phyloP scores from a whole-genome alignment of 2,797 vertebrate genomes.

The Phataginus tricuspis region DNA sequence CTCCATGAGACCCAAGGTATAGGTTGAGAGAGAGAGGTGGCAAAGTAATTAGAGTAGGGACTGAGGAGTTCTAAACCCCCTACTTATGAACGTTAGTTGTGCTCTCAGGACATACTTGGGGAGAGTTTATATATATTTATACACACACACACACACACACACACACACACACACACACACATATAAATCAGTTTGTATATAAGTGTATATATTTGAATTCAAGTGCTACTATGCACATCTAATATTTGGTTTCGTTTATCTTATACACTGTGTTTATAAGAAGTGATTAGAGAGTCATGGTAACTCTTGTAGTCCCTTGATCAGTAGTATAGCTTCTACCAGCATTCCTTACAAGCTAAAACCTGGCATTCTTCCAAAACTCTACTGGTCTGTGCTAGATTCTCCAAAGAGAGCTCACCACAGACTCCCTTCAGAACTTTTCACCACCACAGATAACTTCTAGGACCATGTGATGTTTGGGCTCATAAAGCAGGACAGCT shows the following conservation, averaged over 20 bases:
- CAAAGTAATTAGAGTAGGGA: background rate
- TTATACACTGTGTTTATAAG: background rate
- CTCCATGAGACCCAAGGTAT: background rate
- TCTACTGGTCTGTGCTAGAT: background rate
- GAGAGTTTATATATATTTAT: too few relatives aligned
- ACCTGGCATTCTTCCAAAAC: background rate
- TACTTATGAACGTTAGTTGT: background rate
- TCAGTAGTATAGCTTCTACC: background rate
- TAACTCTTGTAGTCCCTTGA: background rate
- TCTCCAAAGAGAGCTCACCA: background rate
- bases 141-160: fast-evolving
- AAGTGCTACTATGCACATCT: background rate
- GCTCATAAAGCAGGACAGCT: constrained; percentile 40
- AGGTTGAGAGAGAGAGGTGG: background rate
- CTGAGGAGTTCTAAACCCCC: fast-evolving
- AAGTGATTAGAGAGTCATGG: background rate
- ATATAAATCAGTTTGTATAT: background rate
- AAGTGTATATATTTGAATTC: background rate
- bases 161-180: fast-evolving
- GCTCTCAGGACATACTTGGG: background rate
- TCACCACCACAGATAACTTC: background rate
- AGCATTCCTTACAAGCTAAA: background rate
- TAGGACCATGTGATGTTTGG: background rate
- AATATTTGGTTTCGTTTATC: background rate
- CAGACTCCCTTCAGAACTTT: background rate